Base-by-base conservation (phyloP, 2,888 invertebrate genomes). In the Limnephilus rhombicus region DNA sequence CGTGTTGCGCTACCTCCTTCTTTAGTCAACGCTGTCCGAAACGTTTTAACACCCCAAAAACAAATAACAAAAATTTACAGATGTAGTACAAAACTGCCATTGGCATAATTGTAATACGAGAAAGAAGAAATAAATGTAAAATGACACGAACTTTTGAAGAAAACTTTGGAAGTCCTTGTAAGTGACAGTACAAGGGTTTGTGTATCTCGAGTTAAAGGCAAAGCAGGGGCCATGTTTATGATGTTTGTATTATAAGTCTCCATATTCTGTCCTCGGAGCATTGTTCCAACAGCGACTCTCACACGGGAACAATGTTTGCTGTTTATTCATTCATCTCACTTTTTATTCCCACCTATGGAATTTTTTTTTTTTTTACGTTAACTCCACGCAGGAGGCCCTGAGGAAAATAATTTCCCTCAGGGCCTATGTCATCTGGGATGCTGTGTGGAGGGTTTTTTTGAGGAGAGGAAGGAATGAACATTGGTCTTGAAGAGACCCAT, bases 181-280 rank as follows among this genome's bases (percentile, higher is more conserved):
- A 45, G 12, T 49, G 41, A 86, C 86, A 86, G 13, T 45, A 12
- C 2, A 31, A 31, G 31, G n/a, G 85, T 49, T 85, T 86, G 49
- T 45, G 12, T 88, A 80, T 53, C 88, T 53, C 41, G 88, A 68
- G 80, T 68, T 18, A 87, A 89, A 81, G 41, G 85, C 88, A 80
- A 68, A 85, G 80, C 85, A 80, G 80, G 85, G 83, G 12, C 89
- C 89, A 80, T 92, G 92, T 92, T 92, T 85, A 92, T 92, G 68
- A 68, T 68, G 9, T 24, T 68, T 68, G 68, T 68, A 68, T 68
- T 68, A 90, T 92, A 90, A 91, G 89, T 85, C 34, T 34, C 89
- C 85, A 45, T 80, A 91, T 89, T 85, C 85, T 89, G 37, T 81
- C 89, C n/a, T 90, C 83, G n/a, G 31, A 24, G 83, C 82, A 90